Conservation (phyloP, 2,888 invertebrate genomes). For the Clusia tigrina region DNA sequence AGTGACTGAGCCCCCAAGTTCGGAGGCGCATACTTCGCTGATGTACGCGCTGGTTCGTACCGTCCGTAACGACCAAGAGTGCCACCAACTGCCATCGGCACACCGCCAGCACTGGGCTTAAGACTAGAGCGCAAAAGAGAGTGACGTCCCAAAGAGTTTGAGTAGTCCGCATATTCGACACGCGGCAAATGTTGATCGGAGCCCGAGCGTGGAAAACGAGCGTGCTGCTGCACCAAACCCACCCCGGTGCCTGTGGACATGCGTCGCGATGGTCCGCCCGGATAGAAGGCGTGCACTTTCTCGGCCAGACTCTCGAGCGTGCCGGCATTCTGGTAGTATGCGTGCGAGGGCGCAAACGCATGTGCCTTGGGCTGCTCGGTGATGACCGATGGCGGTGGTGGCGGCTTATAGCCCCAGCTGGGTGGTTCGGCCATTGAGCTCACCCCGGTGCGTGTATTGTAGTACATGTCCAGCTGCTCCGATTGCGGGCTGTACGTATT, state of each 20-base stretch:
- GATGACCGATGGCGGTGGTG: slow-evolving; percentile 78
- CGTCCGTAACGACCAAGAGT: slow-evolving; percentile 72
- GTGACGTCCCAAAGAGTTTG: slow-evolving; percentile 76
- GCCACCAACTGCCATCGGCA: slow-evolving; percentile 61
- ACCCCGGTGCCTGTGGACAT: slow-evolving; percentile 73
- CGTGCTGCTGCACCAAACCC: slow-evolving; percentile 60
- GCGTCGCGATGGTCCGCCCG: slow-evolving; percentile 69
- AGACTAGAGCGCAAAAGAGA: slow-evolving; percentile 83
- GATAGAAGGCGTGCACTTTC: slow-evolving; percentile 89
- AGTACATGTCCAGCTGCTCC: slow-evolving; percentile 80
- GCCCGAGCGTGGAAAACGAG: slow-evolving; percentile 81
- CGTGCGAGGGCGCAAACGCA: slow-evolving; percentile 76
- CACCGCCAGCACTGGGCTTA: slow-evolving; percentile 68
- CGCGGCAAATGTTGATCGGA: slow-evolving; percentile 90
- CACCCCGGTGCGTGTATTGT: slow-evolving; percentile 77
- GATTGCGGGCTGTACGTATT: slow-evolving; percentile 72
- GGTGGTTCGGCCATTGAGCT: slow-evolving; percentile 67
- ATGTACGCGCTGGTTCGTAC: slow-evolving; percentile 66
- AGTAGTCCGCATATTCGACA: slow-evolving; percentile 87
- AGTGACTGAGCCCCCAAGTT: slow-evolving; percentile 67
- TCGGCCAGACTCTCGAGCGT: slow-evolving; percentile 91
- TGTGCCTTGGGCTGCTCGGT: slow-evolving; percentile 91
- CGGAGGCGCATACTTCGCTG: slow-evolving; percentile 67
- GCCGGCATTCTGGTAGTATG: slow-evolving; percentile 81
- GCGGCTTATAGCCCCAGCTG: slow-evolving; percentile 64